These are phyloP conservation scores for Mallotus villosus DNA, from an alignment of 2,797 vertebrate genomes.

Conservation along the genomic window DNA sequence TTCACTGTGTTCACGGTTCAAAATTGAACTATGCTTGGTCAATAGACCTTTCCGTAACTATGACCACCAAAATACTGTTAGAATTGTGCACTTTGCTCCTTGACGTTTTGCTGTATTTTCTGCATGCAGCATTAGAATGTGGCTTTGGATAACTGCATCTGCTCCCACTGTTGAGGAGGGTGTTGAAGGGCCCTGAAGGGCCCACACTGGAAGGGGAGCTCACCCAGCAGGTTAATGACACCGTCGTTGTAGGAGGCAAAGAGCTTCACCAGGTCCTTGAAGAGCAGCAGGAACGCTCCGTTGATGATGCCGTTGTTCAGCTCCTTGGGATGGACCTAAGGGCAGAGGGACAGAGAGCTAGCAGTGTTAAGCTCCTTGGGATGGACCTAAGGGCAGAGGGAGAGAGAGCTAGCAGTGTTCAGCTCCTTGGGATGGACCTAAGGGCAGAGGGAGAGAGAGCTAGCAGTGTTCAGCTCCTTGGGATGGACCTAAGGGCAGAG, in stretches of 20 bases:
- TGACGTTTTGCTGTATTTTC: too few species aligned
- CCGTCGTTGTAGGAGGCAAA: constrained; percentile 99
- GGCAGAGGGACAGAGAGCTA: background rate
- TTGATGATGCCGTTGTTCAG: constrained; percentile 99
- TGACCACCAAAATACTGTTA: too few species aligned
- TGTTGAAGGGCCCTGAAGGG: background rate
- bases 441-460: constrained; percentile 2
- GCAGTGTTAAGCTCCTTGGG: constrained; percentile 86
- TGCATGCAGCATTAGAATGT: too few species aligned
- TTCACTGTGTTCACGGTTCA: too few species aligned
- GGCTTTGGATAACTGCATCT: too few species aligned
- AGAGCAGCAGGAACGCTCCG: constrained; percentile 94
- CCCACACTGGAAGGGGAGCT: constrained; percentile 36
- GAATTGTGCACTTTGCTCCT: too few species aligned
- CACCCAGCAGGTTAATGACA: constrained; percentile 97
- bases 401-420: constrained; percentile 70
- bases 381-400: constrained; percentile 81
- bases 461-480: constrained; percentile 90
- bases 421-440: constrained; percentile 98
- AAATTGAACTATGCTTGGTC: too few species aligned
- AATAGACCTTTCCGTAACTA: too few species aligned
- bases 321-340: constrained; percentile 96
- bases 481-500: constrained; percentile 86
- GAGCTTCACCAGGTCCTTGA: constrained; percentile 99
- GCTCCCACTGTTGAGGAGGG: too few species aligned